These are phyloP conservation scores for Drosophila lowei DNA, from an alignment of 1,140 invertebrate species.

Conservation along the genomic window DNA sequence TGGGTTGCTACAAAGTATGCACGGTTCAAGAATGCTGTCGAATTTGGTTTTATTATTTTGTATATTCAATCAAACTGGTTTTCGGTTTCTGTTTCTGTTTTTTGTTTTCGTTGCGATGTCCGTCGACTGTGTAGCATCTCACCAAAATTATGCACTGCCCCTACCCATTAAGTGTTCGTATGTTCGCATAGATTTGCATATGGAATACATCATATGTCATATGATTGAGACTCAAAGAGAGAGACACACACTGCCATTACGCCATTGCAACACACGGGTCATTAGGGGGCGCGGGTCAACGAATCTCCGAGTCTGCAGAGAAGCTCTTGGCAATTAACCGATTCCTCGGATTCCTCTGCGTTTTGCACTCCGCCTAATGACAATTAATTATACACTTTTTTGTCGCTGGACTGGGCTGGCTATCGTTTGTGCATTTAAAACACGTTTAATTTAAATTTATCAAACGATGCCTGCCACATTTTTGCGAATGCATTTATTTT, in stretches of 20 bases:
- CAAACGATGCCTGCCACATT: slow-evolving; percentile 68
- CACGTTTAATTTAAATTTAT: slow-evolving; percentile 78
- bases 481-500: slow-evolving; percentile 55
- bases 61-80: slow-evolving; percentile 66
- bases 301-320: neutral
- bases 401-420: slow-evolving; percentile 10
- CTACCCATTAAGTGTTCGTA: slow-evolving; percentile 44
- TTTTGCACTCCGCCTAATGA: slow-evolving; percentile 31
- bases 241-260: too few relatives aligned
- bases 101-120: slow-evolving; percentile 37
- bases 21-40: slow-evolving; percentile 70
- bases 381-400: slow-evolving; percentile 60
- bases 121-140: slow-evolving; percentile 36
- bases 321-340: slow-evolving; percentile 12
- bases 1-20: slow-evolving; percentile 68
- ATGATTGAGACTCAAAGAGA: too few relatives aligned
- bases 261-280: neutral
- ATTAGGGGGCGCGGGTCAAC: slow-evolving; percentile 34
- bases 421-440: slow-evolving; percentile 68
- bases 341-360: slow-evolving; percentile 24
- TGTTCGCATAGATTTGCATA: slow-evolving; percentile 10
- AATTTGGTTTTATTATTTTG: slow-evolving; percentile 70
- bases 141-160: slow-evolving; percentile 52
- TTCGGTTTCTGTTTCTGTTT: slow-evolving; percentile 35
- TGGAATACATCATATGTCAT: too few relatives aligned